Percentiles rank a stretch among this genome's conserved stretches.
These are phyloP conservation scores for Drosophila quinaria DNA, from an alignment of 2,888 invertebrate species.

Conservation along the genomic window DNA sequence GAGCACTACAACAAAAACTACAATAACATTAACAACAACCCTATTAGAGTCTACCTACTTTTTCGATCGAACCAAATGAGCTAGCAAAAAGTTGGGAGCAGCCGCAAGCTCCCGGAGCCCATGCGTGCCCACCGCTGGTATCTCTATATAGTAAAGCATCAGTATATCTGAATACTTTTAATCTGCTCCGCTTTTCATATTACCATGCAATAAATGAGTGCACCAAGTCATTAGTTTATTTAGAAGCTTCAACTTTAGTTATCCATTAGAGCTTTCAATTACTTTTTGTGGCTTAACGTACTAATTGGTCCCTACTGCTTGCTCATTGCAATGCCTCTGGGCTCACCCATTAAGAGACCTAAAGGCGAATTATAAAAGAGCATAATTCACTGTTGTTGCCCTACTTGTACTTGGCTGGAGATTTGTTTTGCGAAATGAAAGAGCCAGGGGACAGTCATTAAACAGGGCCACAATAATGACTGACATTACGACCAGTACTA, in stretches of 20 bases:
- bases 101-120: too few species aligned
- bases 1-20: too few species aligned
- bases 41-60: too few species aligned
- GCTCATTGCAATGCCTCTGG: slow-evolving; percentile 30
- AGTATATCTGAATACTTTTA: not conserved
- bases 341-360: slow-evolving; percentile 61
- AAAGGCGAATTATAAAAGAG: slow-evolving; percentile 57
- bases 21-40: too few species aligned
- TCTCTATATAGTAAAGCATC: not conserved
- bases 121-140: too few species aligned
- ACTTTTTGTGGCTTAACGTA: slow-evolving; percentile 29
- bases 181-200: not conserved
- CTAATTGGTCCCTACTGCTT: slow-evolving; percentile 43
- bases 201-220: slow-evolving; percentile 1
- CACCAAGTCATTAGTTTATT: slow-evolving; percentile 27
- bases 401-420: slow-evolving; percentile 9
- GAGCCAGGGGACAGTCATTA: slow-evolving; percentile 57
- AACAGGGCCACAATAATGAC: slow-evolving; percentile 67
- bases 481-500: slow-evolving; percentile 64
- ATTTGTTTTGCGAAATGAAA: slow-evolving; percentile 30
- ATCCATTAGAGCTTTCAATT: slow-evolving; percentile 41
- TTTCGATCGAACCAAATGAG: too few species aligned
- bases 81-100: too few species aligned
- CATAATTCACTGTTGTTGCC: slow-evolving; percentile 48
- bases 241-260: slow-evolving; percentile 9